Evolutionary conservation across 2,888 invertebrate species (phyloP).

Genomic region (Autographa gamma): DNA sequence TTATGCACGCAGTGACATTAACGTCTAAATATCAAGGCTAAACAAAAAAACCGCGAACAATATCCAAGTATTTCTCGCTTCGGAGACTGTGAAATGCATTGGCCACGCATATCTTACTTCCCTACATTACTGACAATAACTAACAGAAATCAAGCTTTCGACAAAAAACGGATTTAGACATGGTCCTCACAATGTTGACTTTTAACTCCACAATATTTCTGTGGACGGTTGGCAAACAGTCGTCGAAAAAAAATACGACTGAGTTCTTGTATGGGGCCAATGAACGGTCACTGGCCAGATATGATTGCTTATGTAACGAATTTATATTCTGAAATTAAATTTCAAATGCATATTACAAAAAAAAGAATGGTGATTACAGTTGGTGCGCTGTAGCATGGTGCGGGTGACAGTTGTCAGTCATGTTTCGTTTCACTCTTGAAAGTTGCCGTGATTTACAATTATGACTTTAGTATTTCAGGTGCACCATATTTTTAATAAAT

Average conservation of each 20-base stretch:
- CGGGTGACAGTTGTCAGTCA: too few species aligned
- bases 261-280: constrained; percentile 50
- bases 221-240: constrained; percentile 50
- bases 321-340: constrained; percentile 12
- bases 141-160: constrained; percentile 47
- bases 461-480: too few species aligned
- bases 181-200: constrained; percentile 59
- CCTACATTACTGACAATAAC: constrained; percentile 37
- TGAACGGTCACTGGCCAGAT: constrained; percentile 47
- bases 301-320: constrained; percentile 16
- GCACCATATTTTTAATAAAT: too few species aligned
- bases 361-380: too few species aligned
- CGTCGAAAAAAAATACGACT: constrained; percentile 48
- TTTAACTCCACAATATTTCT: constrained; percentile 46
- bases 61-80: constrained; percentile 26
- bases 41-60: constrained; percentile 32
- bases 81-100: constrained; percentile 48
- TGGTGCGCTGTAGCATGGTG: too few species aligned
- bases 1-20: constrained; percentile 14
- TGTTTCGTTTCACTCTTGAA: too few species aligned
- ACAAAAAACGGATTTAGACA: constrained; percentile 58
- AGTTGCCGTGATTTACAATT: too few species aligned
- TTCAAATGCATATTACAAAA: neutral
- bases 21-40: constrained; percentile 38
- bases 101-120: constrained; percentile 50